Percentiles rank a stretch among this genome's conserved stretches.
phyloP scores from a whole-genome alignment of 2,797 vertebrate genomes.

The Characodon lateralis region DNA sequence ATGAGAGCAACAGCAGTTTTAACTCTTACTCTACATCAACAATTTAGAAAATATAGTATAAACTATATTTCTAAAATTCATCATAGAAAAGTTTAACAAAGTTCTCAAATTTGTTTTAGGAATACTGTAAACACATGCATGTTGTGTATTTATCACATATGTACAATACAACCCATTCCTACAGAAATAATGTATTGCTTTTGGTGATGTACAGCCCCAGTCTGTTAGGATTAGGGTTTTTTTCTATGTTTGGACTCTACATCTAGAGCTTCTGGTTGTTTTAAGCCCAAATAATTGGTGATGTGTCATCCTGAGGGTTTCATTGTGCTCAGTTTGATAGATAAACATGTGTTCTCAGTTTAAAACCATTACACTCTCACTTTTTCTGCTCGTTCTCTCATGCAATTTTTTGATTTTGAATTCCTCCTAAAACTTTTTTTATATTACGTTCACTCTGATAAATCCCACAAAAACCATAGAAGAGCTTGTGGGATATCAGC shows the following conservation, averaged over 20 bases:
- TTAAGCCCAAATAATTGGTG: constrained; percentile 9
- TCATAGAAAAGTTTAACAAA: neutral
- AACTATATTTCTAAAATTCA: neutral
- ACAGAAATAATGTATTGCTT: neutral
- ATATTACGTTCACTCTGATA: neutral
- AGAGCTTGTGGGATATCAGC: neutral
- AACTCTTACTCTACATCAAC: neutral
- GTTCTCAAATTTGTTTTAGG: neutral
- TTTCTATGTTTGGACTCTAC: neutral
- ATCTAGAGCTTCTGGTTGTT: neutral
- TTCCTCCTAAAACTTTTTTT: neutral
- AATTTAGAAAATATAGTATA: neutral
- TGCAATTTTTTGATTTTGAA: neutral
- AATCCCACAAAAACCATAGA: neutral
- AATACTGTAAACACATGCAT: neutral
- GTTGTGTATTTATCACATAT: neutral
- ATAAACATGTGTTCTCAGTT: constrained; percentile 49
- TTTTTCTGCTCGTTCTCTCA: neutral
- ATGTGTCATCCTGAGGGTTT: constrained; percentile 30
- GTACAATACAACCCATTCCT: neutral
- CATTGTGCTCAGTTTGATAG: constrained; percentile 20
- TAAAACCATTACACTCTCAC: constrained; percentile 14
- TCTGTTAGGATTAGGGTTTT: neutral
- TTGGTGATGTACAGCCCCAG: neutral
- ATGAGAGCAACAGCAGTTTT: neutral